These are phyloP conservation scores for Caenorhabditis afra DNA, from an alignment of 2,888 invertebrate species.

Conservation along the genomic window DNA sequence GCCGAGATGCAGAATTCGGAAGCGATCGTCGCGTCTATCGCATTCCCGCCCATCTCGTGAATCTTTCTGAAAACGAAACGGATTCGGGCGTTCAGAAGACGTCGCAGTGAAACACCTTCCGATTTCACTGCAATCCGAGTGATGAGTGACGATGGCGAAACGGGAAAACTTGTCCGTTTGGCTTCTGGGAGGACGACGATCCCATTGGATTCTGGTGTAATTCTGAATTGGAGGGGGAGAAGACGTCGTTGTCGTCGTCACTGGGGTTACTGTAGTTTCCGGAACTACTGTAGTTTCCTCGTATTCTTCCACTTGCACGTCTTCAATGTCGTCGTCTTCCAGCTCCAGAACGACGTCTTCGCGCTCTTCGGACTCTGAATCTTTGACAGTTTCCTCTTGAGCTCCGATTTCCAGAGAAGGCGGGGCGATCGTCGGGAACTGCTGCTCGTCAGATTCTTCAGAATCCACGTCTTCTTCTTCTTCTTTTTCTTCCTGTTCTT, in stretches of 20 bases:
- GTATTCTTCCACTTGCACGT: conserved; percentile 52
- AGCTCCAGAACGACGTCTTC: conserved; percentile 24
- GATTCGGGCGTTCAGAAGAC: too few species aligned
- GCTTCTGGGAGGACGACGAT: conserved; percentile 12
- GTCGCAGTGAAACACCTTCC: conserved; percentile 41
- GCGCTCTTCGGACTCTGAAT: not conserved
- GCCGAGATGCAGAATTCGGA: conserved; percentile 63
- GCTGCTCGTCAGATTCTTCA: conserved; percentile 24
- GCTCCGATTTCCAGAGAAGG: not conserved
- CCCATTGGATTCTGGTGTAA: conserved; percentile 30
- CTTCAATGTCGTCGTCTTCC: conserved; percentile 33
- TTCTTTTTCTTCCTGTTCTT: not conserved
- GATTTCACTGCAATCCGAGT: conserved; percentile 56
- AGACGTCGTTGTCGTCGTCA: too few species aligned
- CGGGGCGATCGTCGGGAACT: conserved; percentile 3
- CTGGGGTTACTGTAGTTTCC: not conserved
- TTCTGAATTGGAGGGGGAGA: not conserved
- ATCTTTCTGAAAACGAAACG: conserved; percentile 48
- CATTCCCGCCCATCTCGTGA: conserved; percentile 57
- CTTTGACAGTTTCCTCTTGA: not conserved
- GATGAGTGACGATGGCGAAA: conserved; percentile 47
- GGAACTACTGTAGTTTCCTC: conserved; percentile 23
- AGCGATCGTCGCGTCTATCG: conserved; percentile 58
- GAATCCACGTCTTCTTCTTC: conserved; percentile 1
- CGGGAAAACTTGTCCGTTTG: conserved; percentile 33